Conservation (phyloP, 1,140 invertebrate species). For the Cydia fagiglandana region DNA sequence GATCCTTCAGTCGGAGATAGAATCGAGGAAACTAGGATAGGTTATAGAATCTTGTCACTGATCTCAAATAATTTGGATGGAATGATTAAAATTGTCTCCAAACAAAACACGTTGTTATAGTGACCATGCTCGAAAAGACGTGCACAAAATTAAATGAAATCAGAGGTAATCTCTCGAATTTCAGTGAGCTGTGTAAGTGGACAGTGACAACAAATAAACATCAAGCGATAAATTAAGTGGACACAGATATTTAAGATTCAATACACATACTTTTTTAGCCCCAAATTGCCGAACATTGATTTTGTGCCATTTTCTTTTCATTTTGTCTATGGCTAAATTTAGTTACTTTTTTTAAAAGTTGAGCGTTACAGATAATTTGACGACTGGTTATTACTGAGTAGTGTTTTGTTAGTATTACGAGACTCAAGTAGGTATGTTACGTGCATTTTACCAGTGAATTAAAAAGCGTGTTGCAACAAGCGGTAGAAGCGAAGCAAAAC, state of each 20-base stretch:
- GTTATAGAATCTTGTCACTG: constrained; percentile 75
- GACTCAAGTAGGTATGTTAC: neutral
- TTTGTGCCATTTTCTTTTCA: constrained; percentile 14
- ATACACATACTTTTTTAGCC: neutral
- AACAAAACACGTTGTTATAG: constrained; percentile 56
- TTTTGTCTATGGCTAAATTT: constrained; percentile 18
- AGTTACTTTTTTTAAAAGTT: neutral
- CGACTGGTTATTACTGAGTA: neutral
- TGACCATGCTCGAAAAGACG: constrained; percentile 58
- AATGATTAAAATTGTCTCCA: constrained; percentile 31
- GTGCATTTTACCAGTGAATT: constrained; percentile 21
- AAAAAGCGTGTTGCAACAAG: constrained; percentile 47
- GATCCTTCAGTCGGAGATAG: constrained; percentile 55
- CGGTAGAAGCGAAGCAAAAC: constrained; percentile 55
- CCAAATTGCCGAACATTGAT: constrained; percentile 9
- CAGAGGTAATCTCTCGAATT: constrained; percentile 45
- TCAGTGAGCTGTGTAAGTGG: constrained; percentile 20
- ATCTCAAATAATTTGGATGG: constrained; percentile 76
- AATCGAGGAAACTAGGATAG: constrained; percentile 58
- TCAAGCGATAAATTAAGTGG: constrained; percentile 30
- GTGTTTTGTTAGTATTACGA: neutral
- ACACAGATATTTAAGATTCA: neutral
- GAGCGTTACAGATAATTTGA: neutral
- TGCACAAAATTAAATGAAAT: constrained; percentile 77
- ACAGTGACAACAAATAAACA: constrained; percentile 22